Evolutionary conservation across 1,140 invertebrate species (phyloP), one percentile per base, ranked within the genome.

Genomic region (Aphelenchoides besseyi): DNA sequence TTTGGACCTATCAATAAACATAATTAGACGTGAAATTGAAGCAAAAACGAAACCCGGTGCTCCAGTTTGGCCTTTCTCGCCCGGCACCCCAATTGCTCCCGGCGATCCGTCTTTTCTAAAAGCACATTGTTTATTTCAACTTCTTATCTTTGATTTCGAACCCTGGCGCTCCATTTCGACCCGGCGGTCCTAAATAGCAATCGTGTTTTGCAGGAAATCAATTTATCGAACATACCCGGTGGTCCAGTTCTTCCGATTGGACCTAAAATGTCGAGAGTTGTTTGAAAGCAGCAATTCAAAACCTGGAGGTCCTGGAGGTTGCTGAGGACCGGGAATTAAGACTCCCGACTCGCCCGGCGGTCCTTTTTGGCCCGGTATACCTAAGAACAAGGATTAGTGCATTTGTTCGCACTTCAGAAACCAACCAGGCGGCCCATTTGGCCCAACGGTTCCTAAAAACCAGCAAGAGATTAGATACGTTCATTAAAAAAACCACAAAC

Each of bases 271-370:
- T 59, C 16, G 55, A 28, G 18, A 28, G 5, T 8, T 59, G 18
- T 33, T 59, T 41, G 37, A 41, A 41, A 41, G 5, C n/a, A 41
- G n/a, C 37, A 5, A n/a, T 41, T n/a, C 37, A 29, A 61, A 59
- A 41, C 76, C 76, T 37, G 76, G 72, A 30, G 71, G 73, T 55
- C 79, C 80, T 52, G 81, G 80, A 63, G 76, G 79, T 8, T 71
- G 74, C 35, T 70, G 67, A 12, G 69, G 70, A 66, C 82, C 81
- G 37, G 81, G 81, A n/a, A 83, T 66, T 28, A 81, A 67, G 48
- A 77, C 69, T 53, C 81, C 82, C 2, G 82, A 79, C 30, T 84
- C 82, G 57, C 81, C 81, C 8, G 80, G 78, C 9, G 82, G 69
- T 69, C 82, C 82, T 12, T 72, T 69, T 59, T 82, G 78, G 28